Conservation (phyloP, 1,140 invertebrate species). For the Druon quercuslanigerum region DNA sequence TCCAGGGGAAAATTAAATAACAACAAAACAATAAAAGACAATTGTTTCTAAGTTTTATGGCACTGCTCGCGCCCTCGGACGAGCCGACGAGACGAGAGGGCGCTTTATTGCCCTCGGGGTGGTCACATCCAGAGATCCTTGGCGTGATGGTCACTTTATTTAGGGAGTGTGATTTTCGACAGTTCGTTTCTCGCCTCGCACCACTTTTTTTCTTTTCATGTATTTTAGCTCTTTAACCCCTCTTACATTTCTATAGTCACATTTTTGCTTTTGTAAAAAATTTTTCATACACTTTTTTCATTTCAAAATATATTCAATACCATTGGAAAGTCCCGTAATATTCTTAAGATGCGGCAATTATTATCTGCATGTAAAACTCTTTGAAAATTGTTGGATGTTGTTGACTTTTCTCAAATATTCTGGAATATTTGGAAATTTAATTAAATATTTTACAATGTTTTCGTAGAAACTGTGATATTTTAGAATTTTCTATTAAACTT, state of each 20-base stretch:
- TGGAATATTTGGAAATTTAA: too few relatives aligned
- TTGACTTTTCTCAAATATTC: too few relatives aligned
- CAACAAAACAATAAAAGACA: constrained; percentile 73
- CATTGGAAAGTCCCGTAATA: too few relatives aligned
- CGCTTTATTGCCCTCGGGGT: constrained; percentile 65
- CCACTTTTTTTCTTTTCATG: constrained; percentile 14
- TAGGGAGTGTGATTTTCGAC: constrained; percentile 63
- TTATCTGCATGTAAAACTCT: too few relatives aligned
- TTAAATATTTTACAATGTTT: too few relatives aligned
- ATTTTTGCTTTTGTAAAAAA: background rate
- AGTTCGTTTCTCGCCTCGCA: constrained; percentile 31
- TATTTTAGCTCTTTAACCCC: constrained; percentile 24
- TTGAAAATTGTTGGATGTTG: too few relatives aligned
- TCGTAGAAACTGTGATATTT: too few relatives aligned
- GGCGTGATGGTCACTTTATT: constrained; percentile 71
- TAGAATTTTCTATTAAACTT: too few relatives aligned
- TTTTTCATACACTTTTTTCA: too few relatives aligned
- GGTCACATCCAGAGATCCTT: constrained; percentile 46
- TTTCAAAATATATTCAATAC: too few relatives aligned
- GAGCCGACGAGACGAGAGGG: constrained; percentile 55
- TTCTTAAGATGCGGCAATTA: too few relatives aligned
- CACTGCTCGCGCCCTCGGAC: constrained; percentile 54
- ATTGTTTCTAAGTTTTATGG: constrained; percentile 73
- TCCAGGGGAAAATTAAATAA: constrained; percentile 69
- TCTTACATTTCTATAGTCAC: constrained; percentile 27